A percentile compares a stretch with the other conserved stretches of the same genome.
Conservation (phyloP, 2,888 invertebrate species). For the Cosmia trapezina region DNA sequence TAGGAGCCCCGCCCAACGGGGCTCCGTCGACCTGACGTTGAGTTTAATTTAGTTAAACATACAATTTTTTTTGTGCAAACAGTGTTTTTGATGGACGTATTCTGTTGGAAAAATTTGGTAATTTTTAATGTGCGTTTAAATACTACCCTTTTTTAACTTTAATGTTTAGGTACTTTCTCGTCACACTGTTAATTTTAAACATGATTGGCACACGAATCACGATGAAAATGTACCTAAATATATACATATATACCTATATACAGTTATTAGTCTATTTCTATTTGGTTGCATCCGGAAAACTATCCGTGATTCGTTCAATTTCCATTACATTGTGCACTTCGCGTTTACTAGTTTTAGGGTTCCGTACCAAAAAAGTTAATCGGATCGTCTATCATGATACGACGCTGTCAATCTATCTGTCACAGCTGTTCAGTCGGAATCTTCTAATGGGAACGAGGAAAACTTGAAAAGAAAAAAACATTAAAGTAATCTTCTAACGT, state of each 20-base stretch:
- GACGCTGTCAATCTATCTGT: background rate
- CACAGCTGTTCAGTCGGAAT: background rate
- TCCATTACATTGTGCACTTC: background rate
- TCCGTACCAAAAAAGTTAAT: conserved; percentile 5
- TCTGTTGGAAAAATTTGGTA: too few species aligned
- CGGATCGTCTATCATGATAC: background rate
- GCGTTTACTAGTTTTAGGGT: background rate
- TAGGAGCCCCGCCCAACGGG: too few species aligned
- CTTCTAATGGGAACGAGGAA: background rate
- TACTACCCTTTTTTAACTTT: background rate
- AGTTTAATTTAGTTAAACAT: too few species aligned
- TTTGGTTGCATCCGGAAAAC: background rate
- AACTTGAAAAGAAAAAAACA: background rate
- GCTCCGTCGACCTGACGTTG: too few species aligned
- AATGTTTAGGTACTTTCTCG: background rate
- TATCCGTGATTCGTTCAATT: conserved; percentile 9
- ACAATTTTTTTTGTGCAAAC: too few species aligned
- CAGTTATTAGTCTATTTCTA: too few species aligned
- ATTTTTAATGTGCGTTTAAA: too few species aligned
- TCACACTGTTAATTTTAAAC: background rate
- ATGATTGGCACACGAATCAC: too few species aligned
- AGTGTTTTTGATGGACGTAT: too few species aligned
- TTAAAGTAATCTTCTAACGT: background rate
- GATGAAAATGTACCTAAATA: too few species aligned
- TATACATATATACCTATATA: too few species aligned